Base-by-base conservation (phyloP, 2,888 invertebrate species). In the Ethmia dodecea region DNA sequence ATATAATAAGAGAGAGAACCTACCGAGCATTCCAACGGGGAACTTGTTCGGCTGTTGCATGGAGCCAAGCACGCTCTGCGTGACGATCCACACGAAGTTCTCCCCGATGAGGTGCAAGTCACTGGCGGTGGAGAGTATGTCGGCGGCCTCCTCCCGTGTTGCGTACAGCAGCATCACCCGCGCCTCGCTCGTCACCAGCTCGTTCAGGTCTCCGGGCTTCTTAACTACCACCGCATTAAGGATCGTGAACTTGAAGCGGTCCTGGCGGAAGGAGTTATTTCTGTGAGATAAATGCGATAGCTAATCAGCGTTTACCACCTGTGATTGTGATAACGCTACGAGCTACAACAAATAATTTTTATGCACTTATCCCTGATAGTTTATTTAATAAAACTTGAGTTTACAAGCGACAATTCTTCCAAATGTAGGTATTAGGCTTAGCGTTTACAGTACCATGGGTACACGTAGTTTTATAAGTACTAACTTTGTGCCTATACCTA, bases 1-100 rank as follows among this genome's bases (percentile, higher is more conserved):
- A n/a, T n/a, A n/a, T n/a, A n/a, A n/a, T n/a, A n/a, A n/a, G n/a
- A n/a, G n/a, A 22, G n/a, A 22, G 22, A 8, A 22, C n/a, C 22
- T 68, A 94, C 94, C 97, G 33, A 97, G 87, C 95, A 96, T 96
- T 37, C 97, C 97, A 16, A 96, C 92, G 1, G 96, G 96, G 73
- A 96, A 96, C 67, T 94, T 84, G 54, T 84, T 79, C 2, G 81
- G 74, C 46, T 76, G 80, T 40, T 94, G 92, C 60, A 91, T 89
- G 52, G 93, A 93, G 56, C 94, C 94, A 40, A 97, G 94, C 48
- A 96, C 96, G 65, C 95, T 95, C 74, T 98, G 97, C 31, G 97
- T 97, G 12, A 96, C 97, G 38, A 98, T 96, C 98, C 98, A 98
- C 6, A 98, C 95, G 75, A 97, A 97, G 73, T 96, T 96, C 75